phyloP scores from a whole-genome alignment of 2,888 invertebrate genomes.

The Stenodera caucasica region DNA sequence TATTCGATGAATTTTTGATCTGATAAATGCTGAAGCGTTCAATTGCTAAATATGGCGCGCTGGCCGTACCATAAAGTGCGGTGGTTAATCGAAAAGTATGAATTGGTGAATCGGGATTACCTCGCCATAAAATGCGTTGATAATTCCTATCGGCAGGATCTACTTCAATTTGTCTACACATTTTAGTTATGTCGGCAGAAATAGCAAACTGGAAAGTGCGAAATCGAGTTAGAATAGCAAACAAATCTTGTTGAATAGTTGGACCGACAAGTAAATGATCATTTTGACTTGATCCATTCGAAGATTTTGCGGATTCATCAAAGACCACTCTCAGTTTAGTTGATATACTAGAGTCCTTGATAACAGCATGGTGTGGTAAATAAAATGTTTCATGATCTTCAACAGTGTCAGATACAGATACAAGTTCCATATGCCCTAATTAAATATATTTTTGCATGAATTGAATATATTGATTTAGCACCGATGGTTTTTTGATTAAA shows the following conservation, averaged over 20 bases:
- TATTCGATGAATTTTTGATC: no score
- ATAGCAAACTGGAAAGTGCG: slow-evolving; percentile 26
- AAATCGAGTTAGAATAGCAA: slow-evolving; percentile 24
- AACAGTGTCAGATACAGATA: neutral
- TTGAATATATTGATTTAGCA: neutral
- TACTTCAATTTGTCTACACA: slow-evolving; percentile 29
- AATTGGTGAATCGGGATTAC: slow-evolving; percentile 9
- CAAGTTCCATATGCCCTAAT: neutral
- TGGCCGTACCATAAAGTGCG: slow-evolving; percentile 30
- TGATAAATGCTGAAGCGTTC: slow-evolving; percentile 23
- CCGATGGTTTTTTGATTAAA: no score
- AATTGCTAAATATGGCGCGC: slow-evolving; percentile 27
- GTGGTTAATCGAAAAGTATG: slow-evolving; percentile 21
- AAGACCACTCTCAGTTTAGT: slow-evolving; percentile 25
- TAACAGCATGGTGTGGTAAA: slow-evolving; percentile 22
- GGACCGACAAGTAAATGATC: slow-evolving; percentile 20
- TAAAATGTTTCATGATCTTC: slow-evolving; percentile 8
- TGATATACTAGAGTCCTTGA: slow-evolving; percentile 16
- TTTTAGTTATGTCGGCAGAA: slow-evolving; percentile 27
- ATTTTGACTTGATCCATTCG: slow-evolving; percentile 20
- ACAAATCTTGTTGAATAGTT: slow-evolving; percentile 24
- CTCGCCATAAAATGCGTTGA: slow-evolving; percentile 28
- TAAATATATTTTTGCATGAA: neutral
- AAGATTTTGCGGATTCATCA: slow-evolving; percentile 18
- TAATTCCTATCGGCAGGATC: slow-evolving; percentile 17